Evolutionary conservation across 92 coral and sea anemone species (phyloP).

Genomic region (Meandrina meandrites): DNA sequence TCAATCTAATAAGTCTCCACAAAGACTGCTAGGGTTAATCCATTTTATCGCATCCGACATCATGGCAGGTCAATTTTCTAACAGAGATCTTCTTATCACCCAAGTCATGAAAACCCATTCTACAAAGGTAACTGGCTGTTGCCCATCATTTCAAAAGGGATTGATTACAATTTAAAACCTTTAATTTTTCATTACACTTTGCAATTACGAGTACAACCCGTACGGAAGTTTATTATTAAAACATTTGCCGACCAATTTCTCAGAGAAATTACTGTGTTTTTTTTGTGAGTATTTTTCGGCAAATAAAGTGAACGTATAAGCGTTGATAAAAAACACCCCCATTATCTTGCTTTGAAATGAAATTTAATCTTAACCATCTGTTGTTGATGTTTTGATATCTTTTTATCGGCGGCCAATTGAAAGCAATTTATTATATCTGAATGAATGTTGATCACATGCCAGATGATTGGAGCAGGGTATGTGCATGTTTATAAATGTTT

Average conservation of each 20-base stretch:
- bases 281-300: neutral
- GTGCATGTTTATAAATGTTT: conserved; percentile 23
- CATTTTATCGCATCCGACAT: conserved; percentile 5
- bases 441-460: conserved; percentile 45
- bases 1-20: conserved; percentile 3
- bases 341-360: neutral
- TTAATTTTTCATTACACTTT: neutral
- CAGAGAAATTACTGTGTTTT: neutral
- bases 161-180: neutral
- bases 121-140: neutral
- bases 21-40: neutral
- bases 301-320: neutral
- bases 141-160: neutral
- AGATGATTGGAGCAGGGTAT: neutral
- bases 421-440: neutral
- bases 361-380: neutral
- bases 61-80: neutral
- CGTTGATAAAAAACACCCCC: neutral
- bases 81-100: neutral
- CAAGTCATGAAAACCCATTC: neutral
- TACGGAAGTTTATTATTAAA: conserved; percentile 36
- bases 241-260: neutral
- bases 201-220: conserved; percentile 5
- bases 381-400: neutral
- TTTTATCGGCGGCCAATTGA: neutral